Conservation (phyloP, 2,113 vertebrate genomes). For the Archocentrus centrarchus region DNA sequence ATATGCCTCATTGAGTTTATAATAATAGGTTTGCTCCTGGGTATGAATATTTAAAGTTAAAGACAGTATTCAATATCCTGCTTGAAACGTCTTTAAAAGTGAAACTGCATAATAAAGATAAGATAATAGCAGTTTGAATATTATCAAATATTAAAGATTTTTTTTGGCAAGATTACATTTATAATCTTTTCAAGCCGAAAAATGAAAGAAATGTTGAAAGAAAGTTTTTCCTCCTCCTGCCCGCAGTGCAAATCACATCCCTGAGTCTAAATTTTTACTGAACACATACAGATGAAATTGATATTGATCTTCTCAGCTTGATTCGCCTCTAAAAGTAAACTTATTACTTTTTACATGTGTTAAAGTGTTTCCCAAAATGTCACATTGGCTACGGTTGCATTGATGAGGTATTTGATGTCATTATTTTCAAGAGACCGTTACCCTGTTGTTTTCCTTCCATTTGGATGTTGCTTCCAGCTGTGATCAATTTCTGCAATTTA, state of each 20-base stretch:
- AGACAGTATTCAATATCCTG: too few species aligned
- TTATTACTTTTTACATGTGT: background rate
- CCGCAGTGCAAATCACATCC: background rate
- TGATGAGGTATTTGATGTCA: background rate
- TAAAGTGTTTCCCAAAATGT: background rate
- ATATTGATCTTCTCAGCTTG: background rate
- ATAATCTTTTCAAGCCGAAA: too few species aligned
- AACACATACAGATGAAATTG: background rate
- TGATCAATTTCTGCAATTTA: conserved; percentile 16
- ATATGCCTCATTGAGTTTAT: too few species aligned
- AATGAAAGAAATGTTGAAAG: background rate
- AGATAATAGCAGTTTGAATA: too few species aligned
- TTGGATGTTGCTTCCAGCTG: background rate
- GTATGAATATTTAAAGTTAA: background rate
- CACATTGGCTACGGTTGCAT: background rate
- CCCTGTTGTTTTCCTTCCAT: background rate
- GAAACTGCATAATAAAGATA: too few species aligned
- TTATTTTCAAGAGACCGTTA: background rate
- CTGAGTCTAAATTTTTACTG: background rate
- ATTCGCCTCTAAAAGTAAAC: background rate
- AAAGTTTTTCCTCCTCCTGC: background rate
- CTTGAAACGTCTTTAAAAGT: too few species aligned
- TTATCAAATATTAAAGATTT: too few species aligned
- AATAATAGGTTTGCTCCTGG: background rate
- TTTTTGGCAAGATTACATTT: too few species aligned